A percentile compares a stretch with the other conserved stretches of the same genome.
phyloP scores from a whole-genome alignment of 1,140 invertebrate species.

The Polypedilum vanderplanki region DNA sequence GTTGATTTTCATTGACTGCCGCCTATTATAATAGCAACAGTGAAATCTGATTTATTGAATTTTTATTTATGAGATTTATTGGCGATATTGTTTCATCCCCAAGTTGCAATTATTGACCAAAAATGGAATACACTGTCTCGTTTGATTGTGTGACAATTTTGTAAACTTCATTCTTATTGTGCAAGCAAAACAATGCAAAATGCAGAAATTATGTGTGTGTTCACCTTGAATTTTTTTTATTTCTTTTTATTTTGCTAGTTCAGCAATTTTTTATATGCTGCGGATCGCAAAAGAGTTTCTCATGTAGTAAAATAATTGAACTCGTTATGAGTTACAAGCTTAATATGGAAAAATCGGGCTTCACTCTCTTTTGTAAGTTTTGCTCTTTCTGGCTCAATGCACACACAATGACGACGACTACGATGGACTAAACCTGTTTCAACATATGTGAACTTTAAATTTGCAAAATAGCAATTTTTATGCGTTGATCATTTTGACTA shows the following conservation, averaged over 20 bases:
- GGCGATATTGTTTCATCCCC: background rate
- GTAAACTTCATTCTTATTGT: background rate
- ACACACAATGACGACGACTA: no score
- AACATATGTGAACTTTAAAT: no score
- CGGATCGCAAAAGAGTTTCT: background rate
- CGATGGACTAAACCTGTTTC: no score
- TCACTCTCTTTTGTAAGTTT: no score
- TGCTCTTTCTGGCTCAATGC: no score
- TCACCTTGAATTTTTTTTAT: background rate
- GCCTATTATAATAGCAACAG: background rate
- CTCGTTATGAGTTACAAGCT: constrained; percentile 12
- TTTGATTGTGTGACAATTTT: background rate
- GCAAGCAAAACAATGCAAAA: background rate
- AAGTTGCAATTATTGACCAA: constrained; percentile 4
- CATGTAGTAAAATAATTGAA: constrained; percentile 19
- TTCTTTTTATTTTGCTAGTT: no score
- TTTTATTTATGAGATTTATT: constrained; percentile 15
- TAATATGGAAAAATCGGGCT: background rate
- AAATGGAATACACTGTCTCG: background rate
- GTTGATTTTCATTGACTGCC: background rate
- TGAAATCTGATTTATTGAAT: background rate
- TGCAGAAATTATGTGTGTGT: background rate
- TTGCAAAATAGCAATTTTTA: no score
- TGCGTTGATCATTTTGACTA: no score
- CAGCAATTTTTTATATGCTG: background rate